Evolutionary conservation across 2,888 invertebrate genomes (phyloP).

Genomic region (Eristalinus aeneus): DNA sequence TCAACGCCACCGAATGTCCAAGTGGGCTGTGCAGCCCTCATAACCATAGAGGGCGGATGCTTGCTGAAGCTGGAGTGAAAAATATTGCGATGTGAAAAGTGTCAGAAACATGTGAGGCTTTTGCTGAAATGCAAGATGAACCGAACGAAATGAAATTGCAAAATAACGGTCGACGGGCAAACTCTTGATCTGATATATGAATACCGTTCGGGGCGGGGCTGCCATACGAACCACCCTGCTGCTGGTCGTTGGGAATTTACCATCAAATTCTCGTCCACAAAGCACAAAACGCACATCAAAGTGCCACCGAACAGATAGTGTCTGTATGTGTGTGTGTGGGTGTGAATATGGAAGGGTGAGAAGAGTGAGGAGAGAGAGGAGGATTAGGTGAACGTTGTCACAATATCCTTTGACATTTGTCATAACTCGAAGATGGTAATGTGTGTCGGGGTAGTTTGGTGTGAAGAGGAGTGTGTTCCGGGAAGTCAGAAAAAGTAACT

Average conservation of each 20-base stretch:
- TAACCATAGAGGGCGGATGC: neutral
- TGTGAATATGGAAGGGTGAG: neutral
- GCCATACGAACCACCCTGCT: neutral
- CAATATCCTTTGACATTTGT: conserved; percentile 52
- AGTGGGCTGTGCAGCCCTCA: neutral
- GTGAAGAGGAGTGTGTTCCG: neutral
- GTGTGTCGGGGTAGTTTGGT: neutral
- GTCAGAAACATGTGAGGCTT: conserved; percentile 60
- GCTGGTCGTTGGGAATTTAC: conserved; percentile 51
- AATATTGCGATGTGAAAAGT: conserved; percentile 56
- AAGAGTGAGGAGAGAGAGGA: neutral
- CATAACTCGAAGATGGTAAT: conserved; percentile 15
- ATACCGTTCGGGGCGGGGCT: conserved; percentile 43
- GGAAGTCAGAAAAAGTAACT: neutral
- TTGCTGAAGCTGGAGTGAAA: conserved; percentile 30
- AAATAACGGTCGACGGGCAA: conserved; percentile 50
- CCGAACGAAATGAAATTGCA: conserved; percentile 51
- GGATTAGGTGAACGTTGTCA: conserved; percentile 1
- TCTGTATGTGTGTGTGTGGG: neutral
- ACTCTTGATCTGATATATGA: conserved; percentile 61
- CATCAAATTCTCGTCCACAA: conserved; percentile 42
- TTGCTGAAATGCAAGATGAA: conserved; percentile 62
- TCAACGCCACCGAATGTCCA: neutral
- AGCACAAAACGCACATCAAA: conserved; percentile 31
- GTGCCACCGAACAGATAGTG: neutral